Percentiles rank a stretch among this genome's conserved stretches.
These are phyloP conservation scores for Bathynomus jamesi DNA, from an alignment of 1,140 invertebrate genomes.

Conservation along the genomic window DNA sequence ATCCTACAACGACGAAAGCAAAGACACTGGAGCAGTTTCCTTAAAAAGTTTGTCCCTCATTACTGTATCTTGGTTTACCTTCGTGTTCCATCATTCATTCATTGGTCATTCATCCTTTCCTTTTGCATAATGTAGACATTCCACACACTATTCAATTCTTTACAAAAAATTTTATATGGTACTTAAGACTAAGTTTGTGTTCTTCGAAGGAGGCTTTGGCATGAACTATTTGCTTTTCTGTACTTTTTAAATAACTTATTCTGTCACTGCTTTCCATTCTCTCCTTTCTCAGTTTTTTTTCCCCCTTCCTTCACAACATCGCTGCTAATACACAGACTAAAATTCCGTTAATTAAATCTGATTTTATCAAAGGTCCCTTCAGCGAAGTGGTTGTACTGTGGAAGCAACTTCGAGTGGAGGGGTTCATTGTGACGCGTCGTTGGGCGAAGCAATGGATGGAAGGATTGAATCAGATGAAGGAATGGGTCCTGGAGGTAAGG, in stretches of 20 bases:
- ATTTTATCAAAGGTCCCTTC: constrained; percentile 31
- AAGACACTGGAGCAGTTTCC: constrained; percentile 19
- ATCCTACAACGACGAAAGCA: constrained; percentile 49
- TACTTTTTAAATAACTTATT: no score
- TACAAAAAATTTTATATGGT: no score
- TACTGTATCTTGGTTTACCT: not conserved
- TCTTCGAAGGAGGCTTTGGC: no score
- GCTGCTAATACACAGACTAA: no score
- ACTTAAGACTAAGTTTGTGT: no score
- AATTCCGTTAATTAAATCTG: no score
- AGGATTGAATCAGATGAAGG: constrained; percentile 51
- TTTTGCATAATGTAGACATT: not conserved
- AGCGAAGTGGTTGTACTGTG: constrained; percentile 40
- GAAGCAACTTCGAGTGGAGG: constrained; percentile 55
- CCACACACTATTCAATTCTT: no score
- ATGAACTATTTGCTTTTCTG: no score
- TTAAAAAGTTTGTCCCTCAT: constrained; percentile 1
- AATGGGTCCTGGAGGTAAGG: constrained; percentile 53
- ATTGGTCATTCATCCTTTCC: not conserved
- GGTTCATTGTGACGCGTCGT: constrained; percentile 50
- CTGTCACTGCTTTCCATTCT: no score
- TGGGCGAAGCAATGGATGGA: constrained; percentile 49
- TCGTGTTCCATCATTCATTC: not conserved
- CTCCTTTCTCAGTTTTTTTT: no score
- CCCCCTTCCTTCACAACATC: no score